A percentile compares a stretch with the other conserved stretches of the same genome.
phyloP scores from a whole-genome alignment of 2,797 vertebrate genomes.

The Oophaga sylvatica region DNA sequence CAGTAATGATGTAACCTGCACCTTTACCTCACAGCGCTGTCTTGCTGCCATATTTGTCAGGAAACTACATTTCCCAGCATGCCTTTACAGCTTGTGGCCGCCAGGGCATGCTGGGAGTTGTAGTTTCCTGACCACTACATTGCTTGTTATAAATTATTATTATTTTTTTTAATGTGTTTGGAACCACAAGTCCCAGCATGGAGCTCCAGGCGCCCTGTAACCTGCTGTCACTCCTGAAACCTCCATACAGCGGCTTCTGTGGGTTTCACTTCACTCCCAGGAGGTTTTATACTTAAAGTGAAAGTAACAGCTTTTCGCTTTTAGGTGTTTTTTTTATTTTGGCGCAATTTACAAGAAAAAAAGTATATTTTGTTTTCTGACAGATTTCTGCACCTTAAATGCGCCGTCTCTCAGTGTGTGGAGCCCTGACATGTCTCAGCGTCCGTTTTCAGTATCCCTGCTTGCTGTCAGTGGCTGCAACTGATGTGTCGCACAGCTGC shows the following conservation, averaged over 20 bases:
- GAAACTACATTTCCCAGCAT: conserved; percentile 10
- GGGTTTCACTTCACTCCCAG: background rate
- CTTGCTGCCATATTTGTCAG: background rate
- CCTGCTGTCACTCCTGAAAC: background rate
- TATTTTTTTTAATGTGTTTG: no score
- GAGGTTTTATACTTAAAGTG: background rate
- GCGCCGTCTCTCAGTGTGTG: no score
- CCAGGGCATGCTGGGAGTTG: background rate
- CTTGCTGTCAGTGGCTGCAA: no score
- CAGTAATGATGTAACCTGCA: background rate
- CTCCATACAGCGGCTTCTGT: background rate
- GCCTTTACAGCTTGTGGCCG: background rate
- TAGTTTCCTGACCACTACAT: background rate
- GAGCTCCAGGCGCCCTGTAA: no score
- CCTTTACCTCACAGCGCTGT: background rate
- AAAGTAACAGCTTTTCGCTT: no score
- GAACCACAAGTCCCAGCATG: background rate
- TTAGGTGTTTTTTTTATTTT: no score
- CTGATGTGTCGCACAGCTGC: no score
- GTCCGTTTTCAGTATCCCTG: no score
- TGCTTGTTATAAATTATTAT: background rate
- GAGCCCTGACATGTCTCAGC: no score
- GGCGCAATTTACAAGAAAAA: no score
- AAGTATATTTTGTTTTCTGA: no score
- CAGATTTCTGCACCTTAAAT: no score